Evolutionary conservation across 2,113 vertebrate genomes (phyloP).

Genomic region (Chamaea fasciata): DNA sequence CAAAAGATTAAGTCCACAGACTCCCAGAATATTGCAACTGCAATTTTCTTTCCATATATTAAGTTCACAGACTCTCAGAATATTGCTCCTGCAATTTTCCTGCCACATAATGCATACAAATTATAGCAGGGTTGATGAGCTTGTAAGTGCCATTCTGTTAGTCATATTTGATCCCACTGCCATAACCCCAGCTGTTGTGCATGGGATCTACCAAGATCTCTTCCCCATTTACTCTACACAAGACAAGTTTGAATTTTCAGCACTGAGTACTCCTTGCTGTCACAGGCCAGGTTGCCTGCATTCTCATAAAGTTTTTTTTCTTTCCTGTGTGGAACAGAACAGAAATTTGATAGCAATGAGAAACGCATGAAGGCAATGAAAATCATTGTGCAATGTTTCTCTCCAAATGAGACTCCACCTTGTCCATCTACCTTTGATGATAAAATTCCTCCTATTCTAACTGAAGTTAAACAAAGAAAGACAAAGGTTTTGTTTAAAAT

Average conservation of each 20-base stretch:
- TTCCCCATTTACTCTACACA: neutral
- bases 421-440: neutral
- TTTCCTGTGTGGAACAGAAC: neutral
- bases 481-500: neutral
- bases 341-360: neutral
- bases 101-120: neutral
- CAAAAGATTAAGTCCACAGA: conserved; percentile 22
- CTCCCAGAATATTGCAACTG: conserved; percentile 40
- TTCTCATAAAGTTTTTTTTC: neutral
- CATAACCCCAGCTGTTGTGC: neutral
- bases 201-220: conserved; percentile 10
- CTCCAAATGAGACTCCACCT: neutral
- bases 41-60: conserved; percentile 40
- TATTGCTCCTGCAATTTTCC: conserved; percentile 52
- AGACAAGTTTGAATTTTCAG: neutral
- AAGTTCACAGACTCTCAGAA: conserved; percentile 25
- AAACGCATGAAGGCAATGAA: neutral
- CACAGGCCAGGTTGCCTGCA: neutral
- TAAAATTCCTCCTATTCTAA: neutral
- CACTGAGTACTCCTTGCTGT: neutral
- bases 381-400: conserved; percentile 1
- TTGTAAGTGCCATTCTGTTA: conserved; percentile 16
- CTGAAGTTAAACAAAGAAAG: neutral
- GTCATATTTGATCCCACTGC: neutral
- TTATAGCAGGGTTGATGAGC: conserved; percentile 6